These are phyloP conservation scores for Oryzias sinensis DNA, from an alignment of 2,797 vertebrate species.

Conservation along the genomic window DNA sequence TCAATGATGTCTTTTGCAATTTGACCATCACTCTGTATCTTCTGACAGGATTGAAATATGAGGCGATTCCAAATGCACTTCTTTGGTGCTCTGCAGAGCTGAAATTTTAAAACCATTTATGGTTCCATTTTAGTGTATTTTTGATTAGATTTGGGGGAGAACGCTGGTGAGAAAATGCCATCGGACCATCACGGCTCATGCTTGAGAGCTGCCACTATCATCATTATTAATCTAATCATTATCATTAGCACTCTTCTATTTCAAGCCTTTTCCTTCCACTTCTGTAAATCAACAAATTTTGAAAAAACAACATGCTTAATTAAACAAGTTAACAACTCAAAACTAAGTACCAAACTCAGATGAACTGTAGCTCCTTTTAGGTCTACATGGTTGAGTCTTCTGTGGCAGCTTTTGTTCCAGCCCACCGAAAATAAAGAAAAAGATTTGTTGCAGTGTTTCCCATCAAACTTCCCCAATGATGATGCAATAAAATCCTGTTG, in stretches of 20 bases:
- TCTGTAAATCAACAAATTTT: slow-evolving; percentile 50
- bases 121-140: background rate
- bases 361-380: too few species aligned
- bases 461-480: slow-evolving; percentile 5
- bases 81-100: slow-evolving; percentile 14
- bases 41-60: slow-evolving; percentile 44
- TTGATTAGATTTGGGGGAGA: background rate
- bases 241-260: slow-evolving; percentile 40
- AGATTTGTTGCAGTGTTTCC: too few species aligned
- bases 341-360: slow-evolving; percentile 27
- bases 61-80: slow-evolving; percentile 29
- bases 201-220: slow-evolving; percentile 30
- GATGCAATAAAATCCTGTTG: slow-evolving; percentile 12
- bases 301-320: slow-evolving; percentile 45
- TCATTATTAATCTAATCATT: slow-evolving; percentile 47
- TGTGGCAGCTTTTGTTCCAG: too few species aligned
- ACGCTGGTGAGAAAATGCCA: slow-evolving; percentile 11
- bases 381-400: too few species aligned
- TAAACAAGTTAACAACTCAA: slow-evolving; percentile 57
- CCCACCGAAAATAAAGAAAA: too few species aligned
- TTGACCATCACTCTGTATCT: slow-evolving; percentile 40
- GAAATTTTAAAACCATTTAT: background rate
- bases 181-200: slow-evolving; percentile 17
- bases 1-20: slow-evolving; percentile 53
- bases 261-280: slow-evolving; percentile 1